Base-by-base conservation (phyloP, 2,888 invertebrate genomes). In the Athripsodes cinereus region DNA sequence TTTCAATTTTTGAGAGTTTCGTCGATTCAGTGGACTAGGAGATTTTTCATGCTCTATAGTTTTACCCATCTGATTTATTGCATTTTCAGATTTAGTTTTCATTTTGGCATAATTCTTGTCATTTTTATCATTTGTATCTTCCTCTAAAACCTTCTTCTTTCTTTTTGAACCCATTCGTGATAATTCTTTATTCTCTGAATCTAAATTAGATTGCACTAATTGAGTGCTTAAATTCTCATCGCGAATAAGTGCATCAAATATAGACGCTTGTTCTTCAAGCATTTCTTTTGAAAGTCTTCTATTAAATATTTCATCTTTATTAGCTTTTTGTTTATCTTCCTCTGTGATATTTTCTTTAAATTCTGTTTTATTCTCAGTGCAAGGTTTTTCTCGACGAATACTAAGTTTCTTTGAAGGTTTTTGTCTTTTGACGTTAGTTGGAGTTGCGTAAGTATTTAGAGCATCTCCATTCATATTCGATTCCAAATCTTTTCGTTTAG, bases 211-310 rank as follows among this genome's bases (percentile, higher is more conserved):
- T 67, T 78, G 77, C 67, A 79, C 70, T 40, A 71, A 68, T 19
- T 69, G 70, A 44, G 71, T 75, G 64, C 76, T 79, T 47, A 82
- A 72, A 68, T 81, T 78, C 70, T 81, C 80, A 66, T 74, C 72
- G 65, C 76, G 73, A 57, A 81, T 78, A 65, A 81, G 69, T 22
- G 78, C 75, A 66, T 81, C 81, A 57, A 81, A 71, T 56, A 80
- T 67, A 64, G 71, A 72, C 26, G 80, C 78, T 69, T 83, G 82
- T 68, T 82, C 81, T 47, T 79, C 78, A 64, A 82, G 71, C 64
- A 81, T 71, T 66, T 82, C 82, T 65, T 80, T 73, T 1, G 83
- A 83, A 67, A 78, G 79, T 66, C 82, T 72, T 66, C 81, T 72
- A 52, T 81, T 68, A 53, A 70, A 68, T 51, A 69, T 69, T 20